phyloP scores from a whole-genome alignment of 1,140 invertebrate genomes.

The Cephus cinctus region DNA sequence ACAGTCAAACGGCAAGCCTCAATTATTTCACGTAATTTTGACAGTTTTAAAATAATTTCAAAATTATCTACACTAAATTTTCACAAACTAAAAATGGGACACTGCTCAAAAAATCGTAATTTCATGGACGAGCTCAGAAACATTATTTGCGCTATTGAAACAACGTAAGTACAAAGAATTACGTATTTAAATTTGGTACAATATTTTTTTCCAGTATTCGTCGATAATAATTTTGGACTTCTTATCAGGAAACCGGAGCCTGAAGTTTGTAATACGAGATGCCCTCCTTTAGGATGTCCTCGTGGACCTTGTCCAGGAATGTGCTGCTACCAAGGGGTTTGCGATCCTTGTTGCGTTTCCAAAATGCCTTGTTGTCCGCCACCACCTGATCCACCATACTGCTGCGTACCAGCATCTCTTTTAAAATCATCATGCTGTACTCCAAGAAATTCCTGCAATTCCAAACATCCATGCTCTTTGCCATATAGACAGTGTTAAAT shows the following conservation, averaged over 20 bases:
- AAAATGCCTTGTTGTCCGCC: constrained; percentile 24
- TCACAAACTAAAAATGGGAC: constrained; percentile 15
- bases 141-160: constrained; percentile 27
- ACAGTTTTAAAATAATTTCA: background rate
- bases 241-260: constrained; percentile 34
- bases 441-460: no score
- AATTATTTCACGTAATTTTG: background rate
- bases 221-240: background rate
- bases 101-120: constrained; percentile 16
- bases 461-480: no score
- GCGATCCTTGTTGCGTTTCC: constrained; percentile 30
- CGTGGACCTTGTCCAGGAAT: constrained; percentile 34
- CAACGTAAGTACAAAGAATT: constrained; percentile 20
- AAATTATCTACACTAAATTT: background rate
- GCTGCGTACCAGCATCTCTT: background rate
- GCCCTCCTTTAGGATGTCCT: constrained; percentile 38
- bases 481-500: no score
- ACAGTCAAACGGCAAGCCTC: background rate
- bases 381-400: background rate
- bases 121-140: constrained; percentile 30
- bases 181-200: background rate
- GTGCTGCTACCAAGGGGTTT: constrained; percentile 21
- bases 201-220: background rate
- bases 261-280: constrained; percentile 34
- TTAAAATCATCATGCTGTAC: no score